Conservation (phyloP, 2,797 vertebrate genomes). For the Halcyon chelicuti region DNA sequence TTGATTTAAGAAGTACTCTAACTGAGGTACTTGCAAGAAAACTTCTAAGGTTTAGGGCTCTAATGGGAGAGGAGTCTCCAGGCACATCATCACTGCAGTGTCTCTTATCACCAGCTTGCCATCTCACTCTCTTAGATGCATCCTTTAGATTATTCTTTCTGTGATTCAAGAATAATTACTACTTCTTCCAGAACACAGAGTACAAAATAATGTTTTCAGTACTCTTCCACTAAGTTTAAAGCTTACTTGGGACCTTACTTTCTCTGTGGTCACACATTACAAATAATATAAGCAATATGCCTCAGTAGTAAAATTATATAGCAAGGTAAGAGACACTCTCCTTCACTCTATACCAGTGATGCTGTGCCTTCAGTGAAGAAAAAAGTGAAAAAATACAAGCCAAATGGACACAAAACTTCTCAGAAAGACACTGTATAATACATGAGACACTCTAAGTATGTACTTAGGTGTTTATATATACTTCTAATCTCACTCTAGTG, state of each 20-base stretch:
- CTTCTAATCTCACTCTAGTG: neutral
- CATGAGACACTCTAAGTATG: neutral
- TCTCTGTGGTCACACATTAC: neutral
- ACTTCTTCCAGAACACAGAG: neutral
- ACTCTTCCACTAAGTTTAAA: neutral
- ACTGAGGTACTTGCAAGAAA: neutral
- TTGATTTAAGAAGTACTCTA: neutral
- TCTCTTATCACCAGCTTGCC: neutral
- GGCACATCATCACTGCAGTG: neutral
- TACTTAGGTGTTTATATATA: neutral
- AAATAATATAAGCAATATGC: neutral
- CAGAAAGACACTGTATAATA: neutral
- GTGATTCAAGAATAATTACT: too few relatives aligned
- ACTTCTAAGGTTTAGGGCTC: neutral
- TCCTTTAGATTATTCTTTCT: neutral
- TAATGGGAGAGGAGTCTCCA: neutral
- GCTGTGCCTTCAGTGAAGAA: neutral
- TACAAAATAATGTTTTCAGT: neutral
- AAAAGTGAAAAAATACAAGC: neutral
- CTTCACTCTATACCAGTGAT: rapidly evolving
- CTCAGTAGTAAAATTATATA: neutral
- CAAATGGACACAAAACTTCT: neutral
- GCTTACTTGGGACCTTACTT: neutral
- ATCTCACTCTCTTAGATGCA: neutral
- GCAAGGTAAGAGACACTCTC: neutral